A percentile compares a stretch with the other conserved stretches of the same genome.
Conservation (phyloP, 2,113 vertebrate species). For the Spermophilus dauricus region DNA sequence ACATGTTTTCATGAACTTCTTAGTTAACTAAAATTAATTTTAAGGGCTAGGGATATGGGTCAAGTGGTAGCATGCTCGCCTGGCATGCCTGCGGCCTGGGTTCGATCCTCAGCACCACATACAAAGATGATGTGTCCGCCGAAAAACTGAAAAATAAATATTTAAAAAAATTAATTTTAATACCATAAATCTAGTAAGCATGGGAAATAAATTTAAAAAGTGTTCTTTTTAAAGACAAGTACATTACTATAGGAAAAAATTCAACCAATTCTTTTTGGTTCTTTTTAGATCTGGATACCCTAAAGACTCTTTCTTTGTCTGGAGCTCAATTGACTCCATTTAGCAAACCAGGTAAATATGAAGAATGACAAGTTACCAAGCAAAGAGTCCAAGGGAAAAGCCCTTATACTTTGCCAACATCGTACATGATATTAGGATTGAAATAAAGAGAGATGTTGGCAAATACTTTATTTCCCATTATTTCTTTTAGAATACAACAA, state of each 20-base stretch:
- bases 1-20: not conserved
- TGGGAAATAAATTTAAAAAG: not conserved
- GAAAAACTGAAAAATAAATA: too few relatives aligned
- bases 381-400: not conserved
- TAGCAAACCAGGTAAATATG: not conserved
- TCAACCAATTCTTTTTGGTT: not conserved
- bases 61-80: too few relatives aligned
- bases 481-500: not conserved
- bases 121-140: too few relatives aligned
- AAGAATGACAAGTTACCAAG: not conserved
- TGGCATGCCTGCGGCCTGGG: too few relatives aligned
- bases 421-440: not conserved
- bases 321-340: not conserved
- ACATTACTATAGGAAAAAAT: not conserved
- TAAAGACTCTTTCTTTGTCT: not conserved
- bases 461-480: not conserved
- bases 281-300: not conserved
- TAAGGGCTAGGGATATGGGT: not conserved
- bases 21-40: not conserved
- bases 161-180: not conserved
- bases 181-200: not conserved
- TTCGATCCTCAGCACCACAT: too few relatives aligned
- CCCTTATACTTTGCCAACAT: not conserved
- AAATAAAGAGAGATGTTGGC: not conserved
- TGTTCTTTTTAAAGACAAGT: not conserved